Percentiles rank a stretch among this genome's conserved stretches.
These are phyloP conservation scores for Beroe ovata DNA, from an alignment of 37 sponge, comb jelly and placozoan genomes.

Conservation along the genomic window DNA sequence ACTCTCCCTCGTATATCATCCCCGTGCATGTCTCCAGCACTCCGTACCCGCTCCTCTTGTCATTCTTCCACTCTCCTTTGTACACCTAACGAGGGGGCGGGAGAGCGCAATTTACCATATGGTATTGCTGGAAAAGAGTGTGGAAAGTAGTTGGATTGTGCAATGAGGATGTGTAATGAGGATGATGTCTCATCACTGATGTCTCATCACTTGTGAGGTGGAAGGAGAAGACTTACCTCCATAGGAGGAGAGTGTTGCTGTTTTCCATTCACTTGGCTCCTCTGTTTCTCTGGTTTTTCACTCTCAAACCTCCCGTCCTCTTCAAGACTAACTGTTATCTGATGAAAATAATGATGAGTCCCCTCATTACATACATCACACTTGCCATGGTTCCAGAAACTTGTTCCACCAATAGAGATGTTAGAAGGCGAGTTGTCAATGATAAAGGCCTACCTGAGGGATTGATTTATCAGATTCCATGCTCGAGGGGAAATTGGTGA, in stretches of 20 bases:
- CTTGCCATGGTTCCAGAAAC: too few species aligned
- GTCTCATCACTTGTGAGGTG: too few species aligned
- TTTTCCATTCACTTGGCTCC: constrained; percentile 31
- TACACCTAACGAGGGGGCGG: not conserved
- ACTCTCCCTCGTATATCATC: constrained; percentile 47
- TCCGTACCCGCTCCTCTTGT: constrained; percentile 60
- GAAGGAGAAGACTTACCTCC: constrained; percentile 22
- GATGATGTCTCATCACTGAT: too few species aligned
- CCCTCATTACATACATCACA: too few species aligned
- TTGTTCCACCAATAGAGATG: too few species aligned
- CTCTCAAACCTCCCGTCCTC: constrained; percentile 51
- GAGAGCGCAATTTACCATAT: too few species aligned
- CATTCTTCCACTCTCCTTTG: constrained; percentile 58
- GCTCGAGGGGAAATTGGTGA: constrained; percentile 4
- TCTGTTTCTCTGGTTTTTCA: constrained; percentile 61
- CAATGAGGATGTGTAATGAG: too few species aligned
- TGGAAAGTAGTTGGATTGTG: too few species aligned
- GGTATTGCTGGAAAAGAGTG: too few species aligned
- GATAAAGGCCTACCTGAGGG: constrained; percentile 42
- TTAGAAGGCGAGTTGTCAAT: too few species aligned
- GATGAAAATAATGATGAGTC: not conserved
- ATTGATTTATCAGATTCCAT: not conserved
- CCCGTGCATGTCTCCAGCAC: constrained; percentile 63
- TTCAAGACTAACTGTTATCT: constrained; percentile 33
- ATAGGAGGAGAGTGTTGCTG: constrained; percentile 19